These are phyloP conservation scores for Mythimna pallens DNA, from an alignment of 2,888 invertebrate species.

Conservation along the genomic window DNA sequence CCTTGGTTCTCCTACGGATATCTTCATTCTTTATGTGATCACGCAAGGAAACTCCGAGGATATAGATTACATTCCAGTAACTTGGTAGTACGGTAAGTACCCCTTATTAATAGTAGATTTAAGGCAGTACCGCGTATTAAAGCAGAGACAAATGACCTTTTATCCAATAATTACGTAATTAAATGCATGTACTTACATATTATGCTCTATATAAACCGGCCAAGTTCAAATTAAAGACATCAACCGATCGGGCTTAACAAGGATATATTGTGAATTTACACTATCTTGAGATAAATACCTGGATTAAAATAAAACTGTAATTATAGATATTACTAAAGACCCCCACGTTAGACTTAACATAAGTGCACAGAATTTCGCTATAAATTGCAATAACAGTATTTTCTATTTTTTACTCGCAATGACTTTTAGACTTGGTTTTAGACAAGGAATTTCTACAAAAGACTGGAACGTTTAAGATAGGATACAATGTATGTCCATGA, in stretches of 20 bases:
- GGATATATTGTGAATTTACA: conserved; percentile 24
- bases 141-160: neutral
- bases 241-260: conserved; percentile 25
- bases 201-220: conserved; percentile 8
- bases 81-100: too few relatives aligned
- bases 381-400: neutral
- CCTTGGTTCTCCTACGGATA: too few relatives aligned
- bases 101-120: too few relatives aligned
- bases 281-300: conserved; percentile 48
- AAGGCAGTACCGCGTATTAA: too few relatives aligned
- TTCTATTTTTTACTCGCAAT: neutral
- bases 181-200: neutral
- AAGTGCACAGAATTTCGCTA: neutral
- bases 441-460: neutral
- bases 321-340: conserved; percentile 13
- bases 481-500: neutral
- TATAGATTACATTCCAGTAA: too few relatives aligned
- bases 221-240: conserved; percentile 53
- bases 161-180: neutral
- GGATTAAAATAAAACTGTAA: conserved; percentile 27
- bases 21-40: too few relatives aligned
- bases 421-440: neutral
- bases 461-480: too few relatives aligned
- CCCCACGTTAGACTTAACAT: neutral
- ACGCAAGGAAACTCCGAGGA: too few relatives aligned